phyloP scores from a whole-genome alignment of 2,797 vertebrate species.

The Lepus townsendii region DNA sequence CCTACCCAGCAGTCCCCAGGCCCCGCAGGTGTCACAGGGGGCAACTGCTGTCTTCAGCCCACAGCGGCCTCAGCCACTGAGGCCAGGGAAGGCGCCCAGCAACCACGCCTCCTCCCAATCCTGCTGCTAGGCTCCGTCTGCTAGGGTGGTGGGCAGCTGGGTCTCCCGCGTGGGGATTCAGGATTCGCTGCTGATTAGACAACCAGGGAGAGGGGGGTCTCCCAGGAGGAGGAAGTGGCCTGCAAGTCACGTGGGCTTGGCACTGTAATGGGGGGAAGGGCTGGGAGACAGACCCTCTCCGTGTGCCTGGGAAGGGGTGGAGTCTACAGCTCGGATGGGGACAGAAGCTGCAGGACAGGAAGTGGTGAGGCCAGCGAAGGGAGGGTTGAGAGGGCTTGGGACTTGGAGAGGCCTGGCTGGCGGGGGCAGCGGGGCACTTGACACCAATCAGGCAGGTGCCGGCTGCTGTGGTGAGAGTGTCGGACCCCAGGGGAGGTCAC shows the following conservation, averaged over 20 bases:
- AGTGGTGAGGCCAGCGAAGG: background rate
- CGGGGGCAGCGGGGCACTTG: rapidly evolving
- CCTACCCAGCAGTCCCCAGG: background rate
- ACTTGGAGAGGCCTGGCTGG: background rate
- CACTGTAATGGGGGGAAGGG: background rate
- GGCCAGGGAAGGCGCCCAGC: background rate
- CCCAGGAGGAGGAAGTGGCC: background rate
- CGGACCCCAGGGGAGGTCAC: too few species aligned
- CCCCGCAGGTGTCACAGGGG: background rate
- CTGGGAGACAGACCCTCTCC: background rate
- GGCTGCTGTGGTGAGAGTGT: background rate
- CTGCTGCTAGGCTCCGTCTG: too few species aligned
- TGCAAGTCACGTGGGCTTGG: background rate
- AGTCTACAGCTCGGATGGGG: background rate
- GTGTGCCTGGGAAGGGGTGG: too few species aligned
- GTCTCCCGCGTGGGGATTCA: background rate
- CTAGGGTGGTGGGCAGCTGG: background rate
- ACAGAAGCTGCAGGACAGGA: background rate
- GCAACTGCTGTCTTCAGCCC: too few species aligned
- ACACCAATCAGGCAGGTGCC: background rate
- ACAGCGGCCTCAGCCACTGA: too few species aligned
- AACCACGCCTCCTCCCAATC: background rate
- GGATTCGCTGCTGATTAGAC: background rate
- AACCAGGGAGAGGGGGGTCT: too few species aligned
- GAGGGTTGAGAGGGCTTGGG: background rate